Percentiles rank a stretch among this genome's conserved stretches.
These are phyloP conservation scores for Sminthurinus aureus DNA, from an alignment of 2,888 invertebrate genomes.

Conservation along the genomic window DNA sequence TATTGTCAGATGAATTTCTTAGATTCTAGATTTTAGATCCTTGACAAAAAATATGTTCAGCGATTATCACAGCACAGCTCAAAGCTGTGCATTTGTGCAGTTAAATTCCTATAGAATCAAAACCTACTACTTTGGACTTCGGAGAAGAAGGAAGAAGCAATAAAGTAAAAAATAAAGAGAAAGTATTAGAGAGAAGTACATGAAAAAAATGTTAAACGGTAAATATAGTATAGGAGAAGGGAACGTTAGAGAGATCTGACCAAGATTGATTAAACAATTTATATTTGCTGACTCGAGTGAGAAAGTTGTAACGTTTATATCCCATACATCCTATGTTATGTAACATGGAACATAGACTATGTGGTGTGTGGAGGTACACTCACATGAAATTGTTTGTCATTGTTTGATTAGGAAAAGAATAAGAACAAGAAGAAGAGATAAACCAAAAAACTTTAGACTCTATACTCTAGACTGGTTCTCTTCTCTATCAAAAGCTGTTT, in stretches of 20 bases:
- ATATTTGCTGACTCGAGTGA: slow-evolving; percentile 7
- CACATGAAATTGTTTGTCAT: slow-evolving; percentile 11
- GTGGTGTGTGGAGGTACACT: background rate
- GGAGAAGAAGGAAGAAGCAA: too few species aligned
- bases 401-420: background rate
- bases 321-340: background rate
- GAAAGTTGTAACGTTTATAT: slow-evolving; percentile 3
- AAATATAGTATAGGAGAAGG: background rate
- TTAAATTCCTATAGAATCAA: too few species aligned
- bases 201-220: background rate
- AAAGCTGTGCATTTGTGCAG: too few species aligned
- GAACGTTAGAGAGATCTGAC: background rate
- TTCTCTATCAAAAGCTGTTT: background rate
- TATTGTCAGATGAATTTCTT: too few species aligned
- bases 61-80: too few species aligned
- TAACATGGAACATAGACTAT: too few species aligned
- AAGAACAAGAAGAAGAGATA: background rate
- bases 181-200: background rate
- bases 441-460: background rate
- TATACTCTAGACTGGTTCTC: too few species aligned
- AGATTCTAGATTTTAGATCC: too few species aligned
- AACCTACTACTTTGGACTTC: too few species aligned
- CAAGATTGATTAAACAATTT: slow-evolving; percentile 3
- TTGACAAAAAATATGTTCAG: too few species aligned
- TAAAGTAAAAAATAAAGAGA: background rate